Conservation (phyloP, 2,113 vertebrate genomes). For the Xiphias gladius region DNA sequence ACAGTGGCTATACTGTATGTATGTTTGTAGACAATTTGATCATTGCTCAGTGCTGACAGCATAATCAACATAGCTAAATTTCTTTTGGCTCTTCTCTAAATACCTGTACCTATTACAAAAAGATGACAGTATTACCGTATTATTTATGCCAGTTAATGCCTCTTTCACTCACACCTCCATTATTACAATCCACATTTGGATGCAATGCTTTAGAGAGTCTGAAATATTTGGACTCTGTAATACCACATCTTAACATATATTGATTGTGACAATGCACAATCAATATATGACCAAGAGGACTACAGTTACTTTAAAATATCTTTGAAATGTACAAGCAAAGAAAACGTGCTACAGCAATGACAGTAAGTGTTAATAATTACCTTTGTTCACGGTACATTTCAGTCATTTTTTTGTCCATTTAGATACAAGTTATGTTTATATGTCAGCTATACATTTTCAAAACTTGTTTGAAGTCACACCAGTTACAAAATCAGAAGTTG, state of each 20-base stretch:
- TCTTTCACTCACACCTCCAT: background rate
- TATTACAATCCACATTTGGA: background rate
- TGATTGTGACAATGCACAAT: background rate
- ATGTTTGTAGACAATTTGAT: background rate
- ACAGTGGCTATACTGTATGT: background rate
- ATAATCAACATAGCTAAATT: background rate
- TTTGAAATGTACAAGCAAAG: background rate
- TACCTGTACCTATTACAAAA: no score
- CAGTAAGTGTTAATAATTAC: background rate
- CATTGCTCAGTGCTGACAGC: no score
- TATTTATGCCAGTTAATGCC: background rate
- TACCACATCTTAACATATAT: background rate
- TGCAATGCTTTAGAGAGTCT: background rate
- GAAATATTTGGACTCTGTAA: background rate
- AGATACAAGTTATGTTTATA: background rate
- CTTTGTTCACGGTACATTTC: no score
- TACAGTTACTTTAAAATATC: background rate
- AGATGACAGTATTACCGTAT: background rate
- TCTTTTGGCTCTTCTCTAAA: no score
- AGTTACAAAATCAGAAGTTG: conserved; percentile 33
- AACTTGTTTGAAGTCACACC: background rate
- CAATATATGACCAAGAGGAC: background rate
- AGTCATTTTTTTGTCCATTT: no score
- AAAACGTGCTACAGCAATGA: background rate
- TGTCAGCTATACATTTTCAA: background rate